phyloP scores from a whole-genome alignment of 2,797 vertebrate species.

The Periparus ater region DNA sequence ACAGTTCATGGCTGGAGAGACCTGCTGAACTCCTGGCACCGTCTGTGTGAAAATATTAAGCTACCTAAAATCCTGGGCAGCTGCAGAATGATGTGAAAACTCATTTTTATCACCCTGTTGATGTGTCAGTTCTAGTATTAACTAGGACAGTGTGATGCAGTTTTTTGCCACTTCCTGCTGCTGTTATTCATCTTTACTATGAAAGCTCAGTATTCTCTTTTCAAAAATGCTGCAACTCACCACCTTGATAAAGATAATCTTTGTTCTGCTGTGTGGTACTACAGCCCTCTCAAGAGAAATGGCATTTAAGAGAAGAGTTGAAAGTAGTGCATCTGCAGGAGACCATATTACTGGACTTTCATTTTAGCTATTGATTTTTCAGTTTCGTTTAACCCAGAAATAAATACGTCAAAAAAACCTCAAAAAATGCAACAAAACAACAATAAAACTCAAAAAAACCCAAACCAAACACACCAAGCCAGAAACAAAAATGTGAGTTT shows the following conservation, averaged over 20 bases:
- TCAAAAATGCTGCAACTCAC: background rate
- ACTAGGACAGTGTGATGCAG: background rate
- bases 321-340: background rate
- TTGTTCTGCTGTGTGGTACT: background rate
- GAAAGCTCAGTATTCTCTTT: background rate
- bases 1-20: background rate
- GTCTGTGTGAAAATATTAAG: background rate
- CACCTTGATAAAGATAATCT: background rate
- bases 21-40: background rate
- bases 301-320: background rate
- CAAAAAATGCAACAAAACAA: background rate
- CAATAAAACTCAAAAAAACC: background rate
- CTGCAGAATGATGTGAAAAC: background rate
- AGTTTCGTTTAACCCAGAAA: background rate
- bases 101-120: background rate
- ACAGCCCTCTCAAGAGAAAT: background rate
- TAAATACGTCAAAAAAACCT: background rate
- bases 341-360: background rate
- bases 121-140: background rate
- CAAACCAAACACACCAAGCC: background rate
- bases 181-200: background rate
- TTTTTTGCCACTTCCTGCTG: background rate
- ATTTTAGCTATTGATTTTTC: background rate
- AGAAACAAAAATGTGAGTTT: background rate
- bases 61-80: background rate